Percentiles rank a stretch among this genome's conserved stretches.
Conservation (phyloP, 2,113 vertebrate species). For the Castor canadensis region DNA sequence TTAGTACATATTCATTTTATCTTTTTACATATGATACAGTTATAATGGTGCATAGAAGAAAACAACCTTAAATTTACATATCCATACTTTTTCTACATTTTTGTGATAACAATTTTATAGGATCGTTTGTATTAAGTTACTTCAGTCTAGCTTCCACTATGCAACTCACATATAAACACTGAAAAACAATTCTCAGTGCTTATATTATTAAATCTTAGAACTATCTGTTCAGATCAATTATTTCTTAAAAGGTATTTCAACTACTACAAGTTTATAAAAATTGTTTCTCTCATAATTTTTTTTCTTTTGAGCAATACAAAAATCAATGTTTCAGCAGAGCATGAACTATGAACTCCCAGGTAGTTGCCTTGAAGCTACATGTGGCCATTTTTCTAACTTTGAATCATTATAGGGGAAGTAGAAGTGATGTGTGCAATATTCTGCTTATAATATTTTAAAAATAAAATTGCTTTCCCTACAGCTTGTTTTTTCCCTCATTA, state of each 20-base stretch:
- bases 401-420: not conserved
- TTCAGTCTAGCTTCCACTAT: not conserved
- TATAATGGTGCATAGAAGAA: not conserved
- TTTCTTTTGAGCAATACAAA: not conserved
- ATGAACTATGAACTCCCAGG: not conserved
- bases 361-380: not conserved
- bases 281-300: not conserved
- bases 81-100: not conserved
- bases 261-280: not conserved
- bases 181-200: not conserved
- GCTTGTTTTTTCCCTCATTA: not conserved
- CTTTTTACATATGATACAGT: not conserved
- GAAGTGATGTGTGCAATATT: not conserved
- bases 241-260: not conserved
- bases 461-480: not conserved
- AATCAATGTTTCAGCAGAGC: not conserved
- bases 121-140: not conserved
- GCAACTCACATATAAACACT: not conserved
- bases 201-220: not conserved
- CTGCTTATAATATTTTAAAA: slow-evolving; percentile 1
- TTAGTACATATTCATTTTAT: not conserved
- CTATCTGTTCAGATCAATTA: not conserved
- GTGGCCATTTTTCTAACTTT: not conserved
- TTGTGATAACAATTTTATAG: not conserved
- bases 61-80: not conserved